Percentiles rank a stretch among this genome's conserved stretches.
These are phyloP conservation scores for Poliocrania exsul DNA, from an alignment of 2,797 vertebrate genomes.

Conservation along the genomic window DNA sequence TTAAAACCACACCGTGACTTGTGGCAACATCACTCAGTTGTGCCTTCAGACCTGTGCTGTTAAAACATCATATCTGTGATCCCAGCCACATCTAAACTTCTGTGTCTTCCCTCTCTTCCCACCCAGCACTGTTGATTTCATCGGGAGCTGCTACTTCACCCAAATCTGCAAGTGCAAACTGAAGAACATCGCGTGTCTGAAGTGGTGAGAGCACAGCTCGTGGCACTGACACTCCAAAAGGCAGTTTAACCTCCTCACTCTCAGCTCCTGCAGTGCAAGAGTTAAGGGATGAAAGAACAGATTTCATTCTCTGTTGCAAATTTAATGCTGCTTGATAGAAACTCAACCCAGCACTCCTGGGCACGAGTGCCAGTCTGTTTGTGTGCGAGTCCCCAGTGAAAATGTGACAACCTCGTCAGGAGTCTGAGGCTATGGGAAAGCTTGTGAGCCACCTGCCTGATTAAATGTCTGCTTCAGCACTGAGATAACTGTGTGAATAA, in stretches of 20 bases:
- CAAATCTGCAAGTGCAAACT: slow-evolving; percentile 95
- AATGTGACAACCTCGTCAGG: slow-evolving; percentile 1
- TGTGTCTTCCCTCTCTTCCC: neutral
- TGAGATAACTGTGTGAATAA: neutral
- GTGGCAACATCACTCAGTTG: rapidly evolving
- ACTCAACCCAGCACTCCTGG: neutral
- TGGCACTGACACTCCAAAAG: rapidly evolving
- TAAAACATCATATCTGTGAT: rapidly evolving
- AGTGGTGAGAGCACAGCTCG: slow-evolving; percentile 82
- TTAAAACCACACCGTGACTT: neutral
- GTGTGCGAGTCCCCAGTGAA: neutral
- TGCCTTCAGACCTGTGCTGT: rapidly evolving
- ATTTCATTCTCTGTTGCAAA: neutral
- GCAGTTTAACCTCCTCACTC: rapidly evolving
- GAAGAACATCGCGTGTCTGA: slow-evolving; percentile 95
- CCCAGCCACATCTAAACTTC: neutral
- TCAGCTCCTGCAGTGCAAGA: neutral
- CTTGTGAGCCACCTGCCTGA: slow-evolving; percentile 12
- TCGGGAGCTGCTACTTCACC: slow-evolving; percentile 93
- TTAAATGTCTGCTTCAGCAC: neutral
- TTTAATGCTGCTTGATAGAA: neutral
- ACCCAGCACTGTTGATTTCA: slow-evolving; percentile 92
- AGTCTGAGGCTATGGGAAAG: neutral
- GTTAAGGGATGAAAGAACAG: neutral
- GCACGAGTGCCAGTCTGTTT: neutral